A percentile compares a stretch with the other conserved stretches of the same genome.
Conservation (phyloP, 1,140 invertebrate genomes). For the Microplitis mediator region DNA sequence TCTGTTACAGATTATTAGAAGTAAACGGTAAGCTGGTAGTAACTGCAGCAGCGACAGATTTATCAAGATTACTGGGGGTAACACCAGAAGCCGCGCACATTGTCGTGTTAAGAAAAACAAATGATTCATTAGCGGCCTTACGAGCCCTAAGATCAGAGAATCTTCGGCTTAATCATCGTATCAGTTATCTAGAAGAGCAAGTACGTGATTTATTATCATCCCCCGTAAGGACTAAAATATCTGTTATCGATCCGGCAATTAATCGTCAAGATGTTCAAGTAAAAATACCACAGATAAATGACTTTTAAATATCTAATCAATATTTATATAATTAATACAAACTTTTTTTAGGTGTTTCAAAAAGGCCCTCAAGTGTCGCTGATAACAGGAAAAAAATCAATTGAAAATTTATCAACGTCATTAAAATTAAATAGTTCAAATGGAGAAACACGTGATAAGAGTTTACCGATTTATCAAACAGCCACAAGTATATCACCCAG, state of each 20-base stretch:
- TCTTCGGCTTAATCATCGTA: constrained; percentile 81
- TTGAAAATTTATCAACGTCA: constrained; percentile 51
- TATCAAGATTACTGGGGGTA: constrained; percentile 69
- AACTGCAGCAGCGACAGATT: constrained; percentile 71
- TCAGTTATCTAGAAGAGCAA: constrained; percentile 88
- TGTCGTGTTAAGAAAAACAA: constrained; percentile 55
- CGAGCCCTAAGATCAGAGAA: constrained; percentile 76
- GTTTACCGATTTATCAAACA: constrained; percentile 44
- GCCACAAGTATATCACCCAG: constrained; percentile 43
- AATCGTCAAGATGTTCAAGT: constrained; percentile 52
- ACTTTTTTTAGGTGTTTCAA: constrained; percentile 66
- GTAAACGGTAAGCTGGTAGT: constrained; percentile 81
- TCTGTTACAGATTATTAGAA: constrained; percentile 73
- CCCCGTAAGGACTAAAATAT: constrained; percentile 45
- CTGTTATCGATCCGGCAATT: background rate
- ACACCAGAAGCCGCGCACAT: constrained; percentile 64
- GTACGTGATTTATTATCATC: constrained; percentile 70
- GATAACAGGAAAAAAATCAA: constrained; percentile 65
- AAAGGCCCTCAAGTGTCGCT: constrained; percentile 67
- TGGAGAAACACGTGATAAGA: constrained; percentile 46
- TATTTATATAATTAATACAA: background rate
- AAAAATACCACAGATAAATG: background rate
- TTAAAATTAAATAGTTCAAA: constrained; percentile 43
- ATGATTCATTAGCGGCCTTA: constrained; percentile 68
- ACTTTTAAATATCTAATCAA: too few species aligned